These are phyloP conservation scores for Stictocephala bisonia DNA, from an alignment of 2,888 invertebrate species.

Conservation along the genomic window DNA sequence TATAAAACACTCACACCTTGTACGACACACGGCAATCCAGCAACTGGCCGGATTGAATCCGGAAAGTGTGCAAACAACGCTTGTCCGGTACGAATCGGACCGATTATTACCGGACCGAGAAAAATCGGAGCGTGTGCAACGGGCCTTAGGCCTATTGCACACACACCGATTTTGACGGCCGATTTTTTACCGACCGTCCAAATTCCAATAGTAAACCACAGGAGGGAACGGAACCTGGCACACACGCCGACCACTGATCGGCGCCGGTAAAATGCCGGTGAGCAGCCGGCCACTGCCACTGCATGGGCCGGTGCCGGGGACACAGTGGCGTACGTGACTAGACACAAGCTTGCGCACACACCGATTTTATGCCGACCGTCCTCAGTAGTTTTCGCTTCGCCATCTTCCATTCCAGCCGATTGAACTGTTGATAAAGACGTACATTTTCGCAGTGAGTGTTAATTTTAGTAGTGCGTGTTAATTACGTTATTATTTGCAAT, in stretches of 20 bases:
- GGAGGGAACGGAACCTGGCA: background rate
- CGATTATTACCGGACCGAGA: no score
- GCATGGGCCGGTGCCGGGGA: background rate
- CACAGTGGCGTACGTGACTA: background rate
- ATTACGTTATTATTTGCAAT: background rate
- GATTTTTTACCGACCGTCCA: background rate
- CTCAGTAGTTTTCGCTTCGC: background rate
- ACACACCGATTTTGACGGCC: background rate
- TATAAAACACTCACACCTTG: no score
- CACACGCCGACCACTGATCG: background rate
- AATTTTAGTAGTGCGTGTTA: background rate
- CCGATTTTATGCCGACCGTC: background rate
- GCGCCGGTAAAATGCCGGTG: background rate
- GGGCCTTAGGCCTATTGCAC: no score
- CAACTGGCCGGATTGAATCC: no score
- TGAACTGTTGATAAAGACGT: background rate
- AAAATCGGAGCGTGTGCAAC: no score
- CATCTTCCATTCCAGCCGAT: conserved; percentile 22
- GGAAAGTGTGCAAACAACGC: no score
- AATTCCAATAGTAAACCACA: background rate
- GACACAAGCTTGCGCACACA: background rate
- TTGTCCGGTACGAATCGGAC: no score
- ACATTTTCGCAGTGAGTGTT: background rate
- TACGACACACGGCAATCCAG: no score
- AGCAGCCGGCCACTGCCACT: background rate